Percentiles rank a stretch among this genome's conserved stretches.
phyloP scores from a whole-genome alignment of 2,888 invertebrate species.

The Synergus laeviventris region DNA sequence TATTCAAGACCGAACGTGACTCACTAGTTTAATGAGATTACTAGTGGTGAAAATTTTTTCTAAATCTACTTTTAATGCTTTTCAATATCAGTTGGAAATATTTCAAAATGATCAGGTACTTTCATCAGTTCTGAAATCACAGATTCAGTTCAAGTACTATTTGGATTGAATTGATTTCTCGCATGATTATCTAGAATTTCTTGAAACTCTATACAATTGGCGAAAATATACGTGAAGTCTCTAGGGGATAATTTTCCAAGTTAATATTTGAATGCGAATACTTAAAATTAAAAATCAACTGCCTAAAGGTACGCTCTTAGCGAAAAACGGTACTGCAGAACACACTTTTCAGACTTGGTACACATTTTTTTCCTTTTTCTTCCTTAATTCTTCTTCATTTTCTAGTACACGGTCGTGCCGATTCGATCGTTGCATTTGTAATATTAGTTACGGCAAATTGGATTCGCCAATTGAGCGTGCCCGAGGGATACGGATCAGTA shows the following conservation, averaged over 20 bases:
- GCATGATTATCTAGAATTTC: not conserved
- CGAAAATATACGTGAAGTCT: not conserved
- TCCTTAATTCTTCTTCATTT: conserved; percentile 7
- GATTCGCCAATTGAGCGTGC: conserved; percentile 51
- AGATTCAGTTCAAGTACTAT: not conserved
- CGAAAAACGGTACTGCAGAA: not conserved
- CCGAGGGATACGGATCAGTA: conserved; percentile 22
- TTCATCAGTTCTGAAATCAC: not conserved
- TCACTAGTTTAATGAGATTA: conserved; percentile 12
- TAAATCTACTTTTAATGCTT: not conserved
- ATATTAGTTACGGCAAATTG: conserved; percentile 55
- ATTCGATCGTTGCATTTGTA: conserved; percentile 49
- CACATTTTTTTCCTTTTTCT: not conserved
- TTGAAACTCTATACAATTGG: not conserved
- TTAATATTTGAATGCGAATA: not conserved
- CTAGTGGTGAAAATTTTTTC: not conserved
- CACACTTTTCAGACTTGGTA: not conserved
- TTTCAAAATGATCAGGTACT: not conserved
- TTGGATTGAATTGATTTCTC: not conserved
- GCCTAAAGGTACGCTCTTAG: conserved; percentile 13
- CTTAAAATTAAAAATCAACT: not conserved
- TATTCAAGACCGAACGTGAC: not conserved
- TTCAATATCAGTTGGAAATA: not conserved
- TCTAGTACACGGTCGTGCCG: conserved; percentile 20
- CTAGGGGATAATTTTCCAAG: conserved; percentile 1